Evolutionary conservation across 2,113 vertebrate genomes (phyloP).

Genomic region (Pygoscelis antarcticus): DNA sequence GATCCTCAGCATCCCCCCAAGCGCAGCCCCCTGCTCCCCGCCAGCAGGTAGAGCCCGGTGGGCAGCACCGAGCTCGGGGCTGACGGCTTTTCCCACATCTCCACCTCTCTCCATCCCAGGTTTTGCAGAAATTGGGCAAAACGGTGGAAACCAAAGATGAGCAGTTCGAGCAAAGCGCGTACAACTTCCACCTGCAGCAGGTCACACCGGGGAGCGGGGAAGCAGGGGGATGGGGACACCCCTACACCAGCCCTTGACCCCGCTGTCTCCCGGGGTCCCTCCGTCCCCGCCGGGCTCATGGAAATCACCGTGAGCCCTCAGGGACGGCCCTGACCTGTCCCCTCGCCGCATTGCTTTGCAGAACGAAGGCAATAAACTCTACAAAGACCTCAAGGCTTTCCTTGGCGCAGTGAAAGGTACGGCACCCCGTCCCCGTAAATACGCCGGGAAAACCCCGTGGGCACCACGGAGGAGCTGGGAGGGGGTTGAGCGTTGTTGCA

Average conservation of each 20-base stretch:
- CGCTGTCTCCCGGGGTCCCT: not conserved
- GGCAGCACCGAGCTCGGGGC: not conserved
- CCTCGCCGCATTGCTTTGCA: no score
- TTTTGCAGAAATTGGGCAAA: constrained; percentile 92
- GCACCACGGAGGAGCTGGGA: not conserved
- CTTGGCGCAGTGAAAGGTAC: no score
- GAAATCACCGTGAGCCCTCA: no score
- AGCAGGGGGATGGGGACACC: not conserved
- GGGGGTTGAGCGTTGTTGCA: fast-evolving
- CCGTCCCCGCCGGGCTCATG: no score
- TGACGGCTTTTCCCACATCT: fast-evolving
- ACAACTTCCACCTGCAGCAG: constrained; percentile 88
- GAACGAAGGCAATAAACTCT: no score
- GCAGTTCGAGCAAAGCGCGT: constrained; percentile 82
- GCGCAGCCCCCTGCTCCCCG: fast-evolving
- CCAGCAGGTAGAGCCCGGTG: fast-evolving
- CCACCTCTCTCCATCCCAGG: constrained; percentile 68
- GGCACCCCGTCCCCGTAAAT: no score
- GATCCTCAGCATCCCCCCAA: fast-evolving
- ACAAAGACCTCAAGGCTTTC: no score
- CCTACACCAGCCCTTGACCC: not conserved
- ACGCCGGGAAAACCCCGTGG: fast-evolving
- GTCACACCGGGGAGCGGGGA: constrained; percentile 52
- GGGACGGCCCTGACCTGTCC: no score
- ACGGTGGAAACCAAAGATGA: constrained; percentile 89